Conservation (phyloP, 2,888 invertebrate genomes). For the Andrena fulva region DNA sequence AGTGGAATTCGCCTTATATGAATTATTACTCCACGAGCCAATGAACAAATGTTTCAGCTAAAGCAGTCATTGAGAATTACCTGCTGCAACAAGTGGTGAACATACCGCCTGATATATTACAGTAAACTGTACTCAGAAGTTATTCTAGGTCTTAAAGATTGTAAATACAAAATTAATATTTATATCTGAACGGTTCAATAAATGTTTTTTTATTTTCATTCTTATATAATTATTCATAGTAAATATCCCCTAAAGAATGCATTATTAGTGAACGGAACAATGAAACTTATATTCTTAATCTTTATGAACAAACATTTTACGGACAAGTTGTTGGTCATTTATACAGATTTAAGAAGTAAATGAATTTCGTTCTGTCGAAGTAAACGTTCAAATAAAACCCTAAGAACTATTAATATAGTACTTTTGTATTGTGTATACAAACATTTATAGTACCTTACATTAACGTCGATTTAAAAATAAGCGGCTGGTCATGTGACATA, state of each 20-base stretch:
- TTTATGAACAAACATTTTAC: constrained; percentile 43
- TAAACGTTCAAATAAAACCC: constrained; percentile 24
- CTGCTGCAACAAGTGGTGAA: constrained; percentile 86
- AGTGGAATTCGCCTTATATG: no score
- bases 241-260: constrained; percentile 33
- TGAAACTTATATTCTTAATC: constrained; percentile 43
- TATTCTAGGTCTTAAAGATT: constrained; percentile 14
- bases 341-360: constrained; percentile 41
- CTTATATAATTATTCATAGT: constrained; percentile 43
- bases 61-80: constrained; percentile 92
- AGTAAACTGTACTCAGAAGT: constrained; percentile 48
- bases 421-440: constrained; percentile 39
- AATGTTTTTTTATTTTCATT: constrained; percentile 47
- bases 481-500: background rate
- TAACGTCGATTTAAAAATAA: constrained; percentile 16
- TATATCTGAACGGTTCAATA: constrained; percentile 36
- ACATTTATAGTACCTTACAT: constrained; percentile 46
- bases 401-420: constrained; percentile 42
- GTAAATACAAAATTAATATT: constrained; percentile 42
- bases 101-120: constrained; percentile 73
- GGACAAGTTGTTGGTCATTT: constrained; percentile 34
- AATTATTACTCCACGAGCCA: background rate
- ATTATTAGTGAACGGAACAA: constrained; percentile 32
- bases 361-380: constrained; percentile 26
- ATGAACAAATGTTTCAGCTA: constrained; percentile 86